A percentile compares a stretch with the other conserved stretches of the same genome.
Evolutionary conservation across 2,797 vertebrate genomes (phyloP).

Genomic region (Notoglanidium macrostoma): DNA sequence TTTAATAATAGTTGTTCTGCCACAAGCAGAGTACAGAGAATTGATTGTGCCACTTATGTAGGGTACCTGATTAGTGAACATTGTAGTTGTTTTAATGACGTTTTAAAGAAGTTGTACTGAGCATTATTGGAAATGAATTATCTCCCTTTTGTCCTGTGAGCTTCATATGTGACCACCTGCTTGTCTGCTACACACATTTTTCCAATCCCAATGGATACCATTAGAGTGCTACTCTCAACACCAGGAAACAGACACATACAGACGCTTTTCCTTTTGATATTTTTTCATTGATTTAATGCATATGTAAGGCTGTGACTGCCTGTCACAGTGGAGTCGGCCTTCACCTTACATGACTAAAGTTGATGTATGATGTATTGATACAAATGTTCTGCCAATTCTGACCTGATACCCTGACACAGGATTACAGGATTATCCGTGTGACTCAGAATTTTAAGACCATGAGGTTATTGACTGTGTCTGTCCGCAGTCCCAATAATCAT

Average conservation of each 20-base stretch:
- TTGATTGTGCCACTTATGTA: background rate
- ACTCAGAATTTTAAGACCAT: background rate
- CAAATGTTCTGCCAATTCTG: background rate
- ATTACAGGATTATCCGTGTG: background rate
- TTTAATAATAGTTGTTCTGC: background rate
- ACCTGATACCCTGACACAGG: background rate
- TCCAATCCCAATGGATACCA: background rate
- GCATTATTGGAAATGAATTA: background rate
- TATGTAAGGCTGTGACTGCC: background rate
- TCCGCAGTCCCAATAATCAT: background rate
- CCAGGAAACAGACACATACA: background rate
- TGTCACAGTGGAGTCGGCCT: background rate
- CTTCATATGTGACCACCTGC: background rate
- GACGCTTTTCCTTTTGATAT: background rate
- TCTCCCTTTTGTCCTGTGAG: background rate
- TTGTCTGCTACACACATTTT: background rate
- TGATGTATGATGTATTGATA: background rate
- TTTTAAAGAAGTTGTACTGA: background rate
- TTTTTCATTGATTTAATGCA: background rate
- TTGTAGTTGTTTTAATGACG: background rate
- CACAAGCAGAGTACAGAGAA: background rate
- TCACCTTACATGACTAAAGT: background rate
- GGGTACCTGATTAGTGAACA: background rate
- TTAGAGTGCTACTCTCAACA: background rate
- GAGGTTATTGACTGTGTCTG: background rate